Evolutionary conservation across 1,140 invertebrate species (phyloP).

Genomic region (Neelides sp.): DNA sequence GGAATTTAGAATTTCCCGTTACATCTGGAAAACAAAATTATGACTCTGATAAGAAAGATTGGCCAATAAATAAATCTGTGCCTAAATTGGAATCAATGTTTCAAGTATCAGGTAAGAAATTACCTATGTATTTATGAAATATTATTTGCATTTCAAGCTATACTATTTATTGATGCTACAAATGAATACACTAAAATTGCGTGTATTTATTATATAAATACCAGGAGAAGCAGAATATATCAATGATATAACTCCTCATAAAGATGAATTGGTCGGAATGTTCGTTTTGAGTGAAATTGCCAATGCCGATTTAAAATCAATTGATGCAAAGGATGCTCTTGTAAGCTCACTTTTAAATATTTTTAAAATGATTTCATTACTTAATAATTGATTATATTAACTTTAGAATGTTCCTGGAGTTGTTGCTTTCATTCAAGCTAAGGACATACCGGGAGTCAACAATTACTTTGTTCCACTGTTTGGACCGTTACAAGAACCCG

Average conservation of each 20-base stretch:
- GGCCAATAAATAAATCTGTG: conserved; percentile 40
- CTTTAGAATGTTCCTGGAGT: conserved; percentile 34
- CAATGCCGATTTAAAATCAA: conserved; percentile 33
- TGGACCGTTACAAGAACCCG: conserved; percentile 14
- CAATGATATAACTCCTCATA: conserved; percentile 36
- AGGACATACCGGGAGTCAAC: conserved; percentile 36
- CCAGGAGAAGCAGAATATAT: conserved; percentile 41
- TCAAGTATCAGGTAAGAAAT: conserved; percentile 33
- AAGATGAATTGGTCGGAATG: conserved; percentile 37
- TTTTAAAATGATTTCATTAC: conserved; percentile 19
- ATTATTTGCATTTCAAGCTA: background rate
- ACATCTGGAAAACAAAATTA: conserved; percentile 38
- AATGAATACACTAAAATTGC: too few relatives aligned
- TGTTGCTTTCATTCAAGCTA: conserved; percentile 35
- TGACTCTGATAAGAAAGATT: conserved; percentile 36
- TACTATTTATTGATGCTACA: too few relatives aligned
- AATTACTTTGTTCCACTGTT: conserved; percentile 31
- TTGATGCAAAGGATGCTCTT: conserved; percentile 34
- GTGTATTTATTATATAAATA: too few relatives aligned
- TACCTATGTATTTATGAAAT: background rate
- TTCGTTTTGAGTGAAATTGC: conserved; percentile 36
- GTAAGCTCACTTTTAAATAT: conserved; percentile 25
- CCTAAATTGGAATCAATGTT: conserved; percentile 37
- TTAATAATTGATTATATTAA: too few relatives aligned
- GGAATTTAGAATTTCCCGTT: conserved; percentile 28